Evolutionary conservation across 2,888 invertebrate species (phyloP).

Genomic region (Campaea margaritaria): DNA sequence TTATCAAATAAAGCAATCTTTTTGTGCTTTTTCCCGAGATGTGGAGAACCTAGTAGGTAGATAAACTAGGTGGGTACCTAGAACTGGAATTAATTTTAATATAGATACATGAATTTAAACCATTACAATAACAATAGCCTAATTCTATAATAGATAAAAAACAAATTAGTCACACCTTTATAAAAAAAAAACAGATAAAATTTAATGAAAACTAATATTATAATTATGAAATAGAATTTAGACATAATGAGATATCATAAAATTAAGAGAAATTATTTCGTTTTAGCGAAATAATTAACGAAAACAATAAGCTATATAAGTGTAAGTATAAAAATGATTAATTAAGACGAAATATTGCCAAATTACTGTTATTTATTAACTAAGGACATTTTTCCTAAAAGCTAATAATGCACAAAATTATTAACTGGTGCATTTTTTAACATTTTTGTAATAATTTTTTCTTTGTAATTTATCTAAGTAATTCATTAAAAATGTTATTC

Average conservation of each 20-base stretch:
- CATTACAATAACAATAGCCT: too few species aligned
- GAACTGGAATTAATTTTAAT: not conserved
- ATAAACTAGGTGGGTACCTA: not conserved
- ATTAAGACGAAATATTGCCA: slow-evolving; percentile 25
- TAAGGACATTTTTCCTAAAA: slow-evolving; percentile 9
- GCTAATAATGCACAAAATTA: too few species aligned
- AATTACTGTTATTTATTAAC: slow-evolving; percentile 17
- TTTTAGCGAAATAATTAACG: slow-evolving; percentile 16
- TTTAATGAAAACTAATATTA: too few species aligned
- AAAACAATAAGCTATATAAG: slow-evolving; percentile 11
- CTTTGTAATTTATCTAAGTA: not conserved
- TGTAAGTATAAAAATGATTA: not conserved
- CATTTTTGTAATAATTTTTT: not conserved
- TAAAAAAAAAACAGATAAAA: not conserved
- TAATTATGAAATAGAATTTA: too few species aligned
- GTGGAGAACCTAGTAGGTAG: not conserved
- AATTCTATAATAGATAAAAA: too few species aligned
- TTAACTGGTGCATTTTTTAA: too few species aligned
- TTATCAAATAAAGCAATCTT: not conserved
- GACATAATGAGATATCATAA: not conserved
- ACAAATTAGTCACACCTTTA: too few species aligned
- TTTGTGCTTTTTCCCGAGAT: too few species aligned
- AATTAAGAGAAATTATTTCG: slow-evolving; percentile 17
- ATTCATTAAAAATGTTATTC: not conserved
- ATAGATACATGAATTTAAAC: not conserved